Evolutionary conservation across 1,140 invertebrate species (phyloP).

Genomic region (Lasioglossum albipes): DNA sequence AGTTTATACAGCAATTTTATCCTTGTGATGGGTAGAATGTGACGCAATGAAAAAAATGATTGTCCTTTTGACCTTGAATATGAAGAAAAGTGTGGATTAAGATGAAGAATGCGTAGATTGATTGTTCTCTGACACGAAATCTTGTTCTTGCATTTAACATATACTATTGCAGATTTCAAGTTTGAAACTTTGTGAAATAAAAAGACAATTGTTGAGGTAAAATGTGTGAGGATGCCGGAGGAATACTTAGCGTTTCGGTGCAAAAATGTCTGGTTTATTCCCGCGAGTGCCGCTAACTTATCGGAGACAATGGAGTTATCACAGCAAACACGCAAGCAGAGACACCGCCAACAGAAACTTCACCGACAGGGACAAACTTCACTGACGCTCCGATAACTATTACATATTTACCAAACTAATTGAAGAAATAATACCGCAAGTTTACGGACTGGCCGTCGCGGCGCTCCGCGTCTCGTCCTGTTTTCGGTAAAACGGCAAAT

Average conservation of each 20-base stretch:
- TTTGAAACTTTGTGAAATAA: no score
- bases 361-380: conserved; percentile 23
- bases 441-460: conserved; percentile 3
- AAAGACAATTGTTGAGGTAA: no score
- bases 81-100: no score
- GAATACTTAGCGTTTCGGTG: no score
- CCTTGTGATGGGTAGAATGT: no score
- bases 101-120: no score
- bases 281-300: neutral
- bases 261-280: neutral
- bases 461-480: neutral
- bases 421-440: conserved; percentile 30
- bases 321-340: conserved; percentile 18
- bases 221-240: neutral
- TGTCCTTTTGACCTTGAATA: no score
- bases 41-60: no score
- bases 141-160: no score
- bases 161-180: no score
- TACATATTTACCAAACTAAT: conserved; percentile 48
- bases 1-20: no score
- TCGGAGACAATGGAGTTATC: neutral
- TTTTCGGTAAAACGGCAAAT: neutral
- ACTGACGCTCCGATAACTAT: conserved; percentile 7
- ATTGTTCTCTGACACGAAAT: no score
- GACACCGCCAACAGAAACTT: conserved; percentile 28